A percentile compares a stretch with the other conserved stretches of the same genome.
These are phyloP conservation scores for Osmerus mordax DNA, from an alignment of 2,113 vertebrate species.

Conservation along the genomic window DNA sequence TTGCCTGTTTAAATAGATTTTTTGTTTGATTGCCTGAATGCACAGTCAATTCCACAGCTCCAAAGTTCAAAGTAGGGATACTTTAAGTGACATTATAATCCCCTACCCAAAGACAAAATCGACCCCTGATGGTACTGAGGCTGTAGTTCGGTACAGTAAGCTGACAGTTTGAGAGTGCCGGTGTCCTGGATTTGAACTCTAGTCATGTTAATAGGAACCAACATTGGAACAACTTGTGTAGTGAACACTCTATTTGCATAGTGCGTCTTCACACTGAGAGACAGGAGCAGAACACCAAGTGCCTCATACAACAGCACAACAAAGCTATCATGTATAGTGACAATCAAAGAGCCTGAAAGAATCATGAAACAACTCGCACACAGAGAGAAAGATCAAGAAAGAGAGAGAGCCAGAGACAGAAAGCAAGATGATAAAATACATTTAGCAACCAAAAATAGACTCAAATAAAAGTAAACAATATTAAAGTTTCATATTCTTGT, in stretches of 20 bases:
- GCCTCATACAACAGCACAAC: too few relatives aligned
- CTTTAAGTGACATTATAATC: neutral
- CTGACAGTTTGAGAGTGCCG: too few relatives aligned
- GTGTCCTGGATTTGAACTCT: too few relatives aligned
- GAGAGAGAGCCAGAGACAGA: neutral
- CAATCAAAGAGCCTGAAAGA: neutral
- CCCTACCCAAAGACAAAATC: neutral
- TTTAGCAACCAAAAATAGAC: conserved; percentile 18
- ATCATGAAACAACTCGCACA: too few relatives aligned
- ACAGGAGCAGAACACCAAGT: neutral
- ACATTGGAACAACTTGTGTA: neutral
- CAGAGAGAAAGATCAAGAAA: neutral
- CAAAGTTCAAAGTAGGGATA: neutral
- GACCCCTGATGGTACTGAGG: too few relatives aligned
- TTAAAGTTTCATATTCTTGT: neutral
- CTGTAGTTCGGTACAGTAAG: too few relatives aligned
- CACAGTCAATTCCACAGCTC: neutral
- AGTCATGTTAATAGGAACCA: too few relatives aligned
- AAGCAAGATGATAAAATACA: neutral
- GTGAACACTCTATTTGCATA: neutral
- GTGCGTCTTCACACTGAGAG: neutral
- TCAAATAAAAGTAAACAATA: conserved; percentile 3
- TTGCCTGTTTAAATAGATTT: too few relatives aligned
- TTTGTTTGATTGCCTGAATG: too few relatives aligned
- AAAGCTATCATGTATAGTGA: neutral